Evolutionary conservation across 2,113 vertebrate species (phyloP).

Genomic region (Pelecanus crispus): DNA sequence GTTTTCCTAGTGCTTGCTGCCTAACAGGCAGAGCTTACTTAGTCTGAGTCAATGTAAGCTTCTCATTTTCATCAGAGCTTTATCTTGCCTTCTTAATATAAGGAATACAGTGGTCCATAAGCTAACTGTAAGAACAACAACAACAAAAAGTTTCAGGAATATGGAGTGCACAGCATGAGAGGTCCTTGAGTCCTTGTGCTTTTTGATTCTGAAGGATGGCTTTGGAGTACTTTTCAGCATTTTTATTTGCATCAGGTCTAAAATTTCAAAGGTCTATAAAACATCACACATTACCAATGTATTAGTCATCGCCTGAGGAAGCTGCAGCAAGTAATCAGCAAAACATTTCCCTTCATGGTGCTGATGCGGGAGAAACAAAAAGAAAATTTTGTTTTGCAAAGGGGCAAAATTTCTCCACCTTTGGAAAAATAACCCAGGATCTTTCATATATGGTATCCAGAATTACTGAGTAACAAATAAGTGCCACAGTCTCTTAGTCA

Average conservation of each 20-base stretch:
- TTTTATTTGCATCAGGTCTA: neutral
- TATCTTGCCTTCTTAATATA: neutral
- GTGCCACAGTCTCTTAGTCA: neutral
- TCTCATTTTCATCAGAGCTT: neutral
- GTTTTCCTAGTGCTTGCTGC: neutral
- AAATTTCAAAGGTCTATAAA: neutral
- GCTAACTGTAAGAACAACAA: neutral
- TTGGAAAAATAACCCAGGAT: neutral
- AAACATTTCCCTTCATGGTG: neutral
- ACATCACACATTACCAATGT: neutral
- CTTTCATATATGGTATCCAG: neutral
- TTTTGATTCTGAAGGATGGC: neutral
- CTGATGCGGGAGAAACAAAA: neutral
- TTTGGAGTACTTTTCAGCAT: neutral
- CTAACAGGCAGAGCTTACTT: neutral
- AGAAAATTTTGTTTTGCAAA: neutral
- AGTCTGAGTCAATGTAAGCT: neutral
- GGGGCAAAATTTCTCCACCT: neutral
- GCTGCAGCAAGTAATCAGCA: neutral
- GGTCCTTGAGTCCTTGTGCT: fast-evolving
- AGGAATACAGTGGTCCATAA: neutral
- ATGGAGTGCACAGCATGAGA: neutral
- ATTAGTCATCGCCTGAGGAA: neutral
- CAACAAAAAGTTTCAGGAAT: neutral
- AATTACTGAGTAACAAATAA: neutral